A percentile compares a stretch with the other conserved stretches of the same genome.
phyloP scores from a whole-genome alignment of 1,140 invertebrate genomes.

The Olivierus martensii region DNA sequence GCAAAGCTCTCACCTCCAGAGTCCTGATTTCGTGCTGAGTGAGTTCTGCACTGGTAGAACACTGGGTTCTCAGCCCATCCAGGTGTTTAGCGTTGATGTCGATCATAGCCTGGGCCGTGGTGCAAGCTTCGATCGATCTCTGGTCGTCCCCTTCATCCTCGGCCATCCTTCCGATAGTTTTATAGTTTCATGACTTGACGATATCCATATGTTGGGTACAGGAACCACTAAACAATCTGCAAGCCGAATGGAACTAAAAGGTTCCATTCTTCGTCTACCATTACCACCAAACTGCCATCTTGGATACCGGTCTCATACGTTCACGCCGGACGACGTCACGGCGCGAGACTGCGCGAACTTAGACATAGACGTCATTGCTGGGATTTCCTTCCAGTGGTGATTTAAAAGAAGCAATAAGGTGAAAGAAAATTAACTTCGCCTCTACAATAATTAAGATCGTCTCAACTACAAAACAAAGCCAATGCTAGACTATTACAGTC shows the following conservation, averaged over 20 bases:
- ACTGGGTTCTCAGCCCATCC: constrained; percentile 78
- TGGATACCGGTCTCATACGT: too few species aligned
- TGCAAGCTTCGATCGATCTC: constrained; percentile 28
- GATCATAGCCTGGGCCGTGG: constrained; percentile 73
- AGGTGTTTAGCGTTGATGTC: constrained; percentile 83
- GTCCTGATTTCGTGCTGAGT: constrained; percentile 91
- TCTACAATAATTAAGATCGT: too few species aligned
- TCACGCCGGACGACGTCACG: too few species aligned
- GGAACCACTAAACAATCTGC: background rate
- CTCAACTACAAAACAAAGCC: too few species aligned
- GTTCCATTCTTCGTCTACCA: background rate
- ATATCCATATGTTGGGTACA: background rate
- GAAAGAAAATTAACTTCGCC: too few species aligned
- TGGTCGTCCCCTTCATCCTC: constrained; percentile 24
- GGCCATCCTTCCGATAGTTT: constrained; percentile 12
- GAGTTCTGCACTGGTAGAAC: constrained; percentile 75
- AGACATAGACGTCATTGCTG: too few species aligned
- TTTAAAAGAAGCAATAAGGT: too few species aligned
- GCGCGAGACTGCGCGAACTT: too few species aligned
- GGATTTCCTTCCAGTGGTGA: too few species aligned
- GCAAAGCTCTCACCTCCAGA: constrained; percentile 56
- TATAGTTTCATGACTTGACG: background rate
- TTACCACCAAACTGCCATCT: too few species aligned
- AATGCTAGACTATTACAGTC: too few species aligned
- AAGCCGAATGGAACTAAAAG: background rate